These are phyloP conservation scores for Tamias sibiricus DNA, from an alignment of 2,113 vertebrate species.

Conservation along the genomic window DNA sequence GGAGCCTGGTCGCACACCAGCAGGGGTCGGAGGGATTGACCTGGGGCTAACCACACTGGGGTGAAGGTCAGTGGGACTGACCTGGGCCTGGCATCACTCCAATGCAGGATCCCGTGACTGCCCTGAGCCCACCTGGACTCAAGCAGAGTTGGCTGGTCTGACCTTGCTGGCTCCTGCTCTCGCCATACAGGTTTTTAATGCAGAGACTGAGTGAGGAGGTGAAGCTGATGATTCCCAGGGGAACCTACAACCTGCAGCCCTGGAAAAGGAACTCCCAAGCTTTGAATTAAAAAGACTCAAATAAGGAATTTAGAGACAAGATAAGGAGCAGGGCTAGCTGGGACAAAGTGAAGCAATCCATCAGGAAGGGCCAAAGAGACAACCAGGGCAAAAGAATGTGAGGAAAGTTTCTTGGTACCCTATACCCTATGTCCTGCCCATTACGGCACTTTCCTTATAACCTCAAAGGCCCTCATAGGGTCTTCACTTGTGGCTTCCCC, in stretches of 20 bases:
- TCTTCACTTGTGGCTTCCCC: background rate
- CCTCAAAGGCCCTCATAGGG: background rate
- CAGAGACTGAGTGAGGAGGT: background rate
- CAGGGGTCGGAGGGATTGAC: too few species aligned
- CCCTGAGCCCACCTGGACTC: too few species aligned
- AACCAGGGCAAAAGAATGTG: background rate
- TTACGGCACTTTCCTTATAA: background rate
- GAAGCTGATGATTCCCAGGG: background rate
- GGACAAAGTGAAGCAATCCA: background rate
- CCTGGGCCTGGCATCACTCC: too few species aligned
- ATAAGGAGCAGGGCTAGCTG: background rate
- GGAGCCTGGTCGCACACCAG: too few species aligned
- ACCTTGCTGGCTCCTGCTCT: too few species aligned
- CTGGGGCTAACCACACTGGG: too few species aligned
- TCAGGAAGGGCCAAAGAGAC: background rate
- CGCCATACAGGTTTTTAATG: background rate
- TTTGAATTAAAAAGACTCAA: conserved; percentile 49
- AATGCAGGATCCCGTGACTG: too few species aligned
- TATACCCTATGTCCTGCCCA: background rate
- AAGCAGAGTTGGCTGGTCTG: too few species aligned
- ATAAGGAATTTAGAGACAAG: background rate
- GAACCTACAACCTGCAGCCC: background rate
- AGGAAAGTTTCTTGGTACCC: background rate
- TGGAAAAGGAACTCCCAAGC: conserved; percentile 43
- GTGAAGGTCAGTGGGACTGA: too few species aligned